phyloP scores from a whole-genome alignment of 2,888 invertebrate genomes.

The Drosophila quinaria region DNA sequence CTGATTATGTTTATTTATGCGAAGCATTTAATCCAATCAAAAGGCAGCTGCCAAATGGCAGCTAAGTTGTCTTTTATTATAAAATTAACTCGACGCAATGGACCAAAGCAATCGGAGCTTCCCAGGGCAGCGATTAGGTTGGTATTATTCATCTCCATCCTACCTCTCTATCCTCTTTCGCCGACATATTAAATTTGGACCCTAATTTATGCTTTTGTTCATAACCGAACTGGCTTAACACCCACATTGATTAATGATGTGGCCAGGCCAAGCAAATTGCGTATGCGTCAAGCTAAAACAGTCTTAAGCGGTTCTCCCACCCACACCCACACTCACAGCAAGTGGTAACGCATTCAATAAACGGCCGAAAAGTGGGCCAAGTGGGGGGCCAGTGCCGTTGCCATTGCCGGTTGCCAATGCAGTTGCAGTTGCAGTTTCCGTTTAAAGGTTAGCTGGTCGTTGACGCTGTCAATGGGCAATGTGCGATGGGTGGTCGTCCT shows the following conservation, averaged over 20 bases:
- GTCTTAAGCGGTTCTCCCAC: conserved; percentile 37
- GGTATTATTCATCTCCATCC: conserved; percentile 37
- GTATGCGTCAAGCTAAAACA: conserved; percentile 38
- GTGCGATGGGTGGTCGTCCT: conserved; percentile 10
- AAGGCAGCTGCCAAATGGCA: conserved; percentile 43
- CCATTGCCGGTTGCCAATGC: conserved; percentile 15
- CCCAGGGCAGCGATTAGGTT: conserved; percentile 62
- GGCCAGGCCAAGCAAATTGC: conserved; percentile 35
- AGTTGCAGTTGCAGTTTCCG: background rate
- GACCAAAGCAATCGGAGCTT: conserved; percentile 24
- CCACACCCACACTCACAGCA: conserved; percentile 5
- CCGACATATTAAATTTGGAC: conserved; percentile 60
- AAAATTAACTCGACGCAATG: conserved; percentile 63
- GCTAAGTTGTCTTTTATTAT: conserved; percentile 61
- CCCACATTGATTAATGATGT: conserved; percentile 54
- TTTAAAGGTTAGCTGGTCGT: conserved; percentile 41
- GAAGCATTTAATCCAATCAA: conserved; percentile 76
- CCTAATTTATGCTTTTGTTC: conserved; percentile 64
- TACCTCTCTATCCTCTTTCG: background rate
- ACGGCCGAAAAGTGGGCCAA: conserved; percentile 11
- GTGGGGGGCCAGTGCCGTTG: conserved; percentile 4
- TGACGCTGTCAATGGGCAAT: conserved; percentile 32
- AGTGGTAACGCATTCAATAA: conserved; percentile 41
- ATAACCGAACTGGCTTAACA: conserved; percentile 25
- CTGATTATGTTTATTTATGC: conserved; percentile 80